These are phyloP conservation scores for Spinibarbus caldwelli DNA, from an alignment of 2,797 vertebrate species.

Conservation along the genomic window DNA sequence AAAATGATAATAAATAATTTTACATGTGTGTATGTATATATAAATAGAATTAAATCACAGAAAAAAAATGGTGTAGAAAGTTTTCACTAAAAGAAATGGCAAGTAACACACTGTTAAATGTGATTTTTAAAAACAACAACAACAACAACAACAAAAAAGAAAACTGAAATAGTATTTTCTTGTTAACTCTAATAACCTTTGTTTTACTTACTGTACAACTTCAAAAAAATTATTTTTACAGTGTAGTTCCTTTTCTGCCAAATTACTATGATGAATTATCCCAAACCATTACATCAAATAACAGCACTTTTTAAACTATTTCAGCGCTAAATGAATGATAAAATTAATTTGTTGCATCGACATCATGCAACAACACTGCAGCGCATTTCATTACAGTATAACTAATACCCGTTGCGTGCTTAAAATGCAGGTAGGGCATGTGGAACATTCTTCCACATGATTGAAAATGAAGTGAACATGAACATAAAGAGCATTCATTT, in stretches of 20 bases:
- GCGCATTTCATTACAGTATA: background rate
- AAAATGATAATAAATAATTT: background rate
- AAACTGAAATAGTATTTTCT: background rate
- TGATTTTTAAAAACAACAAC: no score
- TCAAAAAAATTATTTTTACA: background rate
- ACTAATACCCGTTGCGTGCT: slow-evolving; percentile 63
- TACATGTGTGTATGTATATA: no score
- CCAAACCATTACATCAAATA: background rate
- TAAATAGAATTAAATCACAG: background rate
- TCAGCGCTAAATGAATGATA: background rate
- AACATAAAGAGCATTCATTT: slow-evolving; percentile 71
- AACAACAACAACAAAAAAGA: no score
- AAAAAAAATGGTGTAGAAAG: no score
- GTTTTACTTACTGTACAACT: background rate
- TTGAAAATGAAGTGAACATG: slow-evolving; percentile 69
- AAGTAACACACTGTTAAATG: no score
- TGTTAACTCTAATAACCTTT: background rate
- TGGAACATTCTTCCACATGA: slow-evolving; percentile 62
- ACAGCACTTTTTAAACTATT: background rate
- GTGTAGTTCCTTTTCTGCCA: background rate
- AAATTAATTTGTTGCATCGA: background rate
- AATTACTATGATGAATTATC: background rate
- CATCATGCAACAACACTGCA: background rate
- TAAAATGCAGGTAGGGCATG: background rate
- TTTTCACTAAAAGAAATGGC: no score